phyloP scores from a whole-genome alignment of 2,888 invertebrate genomes.

The Synanthedon formicaeformis region DNA sequence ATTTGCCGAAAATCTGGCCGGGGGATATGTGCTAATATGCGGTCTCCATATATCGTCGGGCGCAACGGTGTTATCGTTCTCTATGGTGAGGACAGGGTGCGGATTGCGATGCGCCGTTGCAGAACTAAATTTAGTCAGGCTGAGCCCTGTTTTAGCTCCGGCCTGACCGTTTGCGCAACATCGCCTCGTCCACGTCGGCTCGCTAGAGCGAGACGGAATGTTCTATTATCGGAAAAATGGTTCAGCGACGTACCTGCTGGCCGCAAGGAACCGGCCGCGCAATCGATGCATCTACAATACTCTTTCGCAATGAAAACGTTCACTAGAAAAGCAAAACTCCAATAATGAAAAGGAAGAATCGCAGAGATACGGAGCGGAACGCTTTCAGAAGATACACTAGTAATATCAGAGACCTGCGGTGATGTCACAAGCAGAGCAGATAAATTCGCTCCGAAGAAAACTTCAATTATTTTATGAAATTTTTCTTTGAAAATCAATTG shows the following conservation, averaged over 20 bases:
- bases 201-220: slow-evolving; percentile 33
- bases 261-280: too few relatives aligned
- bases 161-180: slow-evolving; percentile 55
- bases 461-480: slow-evolving; percentile 3
- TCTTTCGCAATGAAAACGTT: too few relatives aligned
- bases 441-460: slow-evolving; percentile 5
- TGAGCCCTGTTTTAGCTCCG: slow-evolving; percentile 54
- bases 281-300: not conserved
- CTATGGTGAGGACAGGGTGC: slow-evolving; percentile 49
- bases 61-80: slow-evolving; percentile 51
- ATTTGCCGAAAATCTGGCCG: slow-evolving; percentile 68
- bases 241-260: slow-evolving; percentile 1
- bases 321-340: too few relatives aligned
- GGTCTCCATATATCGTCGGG: slow-evolving; percentile 57
- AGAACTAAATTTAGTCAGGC: slow-evolving; percentile 49
- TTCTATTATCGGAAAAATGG: slow-evolving; percentile 67
- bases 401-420: slow-evolving; percentile 2
- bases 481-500: not conserved
- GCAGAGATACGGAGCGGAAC: not conserved
- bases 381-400: not conserved
- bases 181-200: slow-evolving; percentile 13
- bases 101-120: slow-evolving; percentile 52
- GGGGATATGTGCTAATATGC: slow-evolving; percentile 39
- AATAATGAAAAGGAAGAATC: not conserved
- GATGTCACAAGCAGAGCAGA: slow-evolving; percentile 5